Percentiles rank a stretch among this genome's conserved stretches.
Conservation (phyloP, 2,113 vertebrate genomes). For the Nanorana parkeri region DNA sequence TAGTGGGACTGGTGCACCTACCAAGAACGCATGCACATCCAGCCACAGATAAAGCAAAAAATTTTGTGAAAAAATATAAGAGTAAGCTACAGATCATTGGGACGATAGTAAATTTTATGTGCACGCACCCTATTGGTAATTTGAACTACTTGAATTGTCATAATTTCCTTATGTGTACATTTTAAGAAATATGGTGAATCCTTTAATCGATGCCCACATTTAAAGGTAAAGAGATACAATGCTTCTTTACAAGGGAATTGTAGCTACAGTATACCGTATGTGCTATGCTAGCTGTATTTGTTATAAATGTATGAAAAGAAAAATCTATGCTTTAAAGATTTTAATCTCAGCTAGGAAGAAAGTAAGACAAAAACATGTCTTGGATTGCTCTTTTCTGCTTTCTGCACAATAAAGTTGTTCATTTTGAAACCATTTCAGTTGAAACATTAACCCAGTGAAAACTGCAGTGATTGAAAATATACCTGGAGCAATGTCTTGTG, state of each 20-base stretch:
- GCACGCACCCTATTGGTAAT: too few relatives aligned
- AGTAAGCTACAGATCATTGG: too few relatives aligned
- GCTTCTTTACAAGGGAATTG: background rate
- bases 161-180: background rate
- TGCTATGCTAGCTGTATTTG: background rate
- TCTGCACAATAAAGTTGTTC: conserved; percentile 27
- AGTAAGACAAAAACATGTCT: background rate
- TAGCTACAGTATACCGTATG: background rate
- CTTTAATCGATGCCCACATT: background rate
- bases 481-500: conserved; percentile 55
- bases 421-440: conserved; percentile 3
- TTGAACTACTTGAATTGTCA: too few relatives aligned
- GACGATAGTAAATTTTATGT: too few relatives aligned
- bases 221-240: background rate
- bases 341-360: background rate
- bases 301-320: conserved; percentile 18
- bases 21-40: too few relatives aligned
- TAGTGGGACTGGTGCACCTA: too few relatives aligned
- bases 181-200: background rate
- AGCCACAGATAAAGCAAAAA: too few relatives aligned
- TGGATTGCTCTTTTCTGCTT: conserved; percentile 13
- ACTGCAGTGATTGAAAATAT: conserved; percentile 11
- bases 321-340: conserved; percentile 12
- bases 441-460: conserved; percentile 39
- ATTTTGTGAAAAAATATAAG: too few relatives aligned